phyloP scores from a whole-genome alignment of 2,888 invertebrate genomes.

The Pasiphila rectangulata region DNA sequence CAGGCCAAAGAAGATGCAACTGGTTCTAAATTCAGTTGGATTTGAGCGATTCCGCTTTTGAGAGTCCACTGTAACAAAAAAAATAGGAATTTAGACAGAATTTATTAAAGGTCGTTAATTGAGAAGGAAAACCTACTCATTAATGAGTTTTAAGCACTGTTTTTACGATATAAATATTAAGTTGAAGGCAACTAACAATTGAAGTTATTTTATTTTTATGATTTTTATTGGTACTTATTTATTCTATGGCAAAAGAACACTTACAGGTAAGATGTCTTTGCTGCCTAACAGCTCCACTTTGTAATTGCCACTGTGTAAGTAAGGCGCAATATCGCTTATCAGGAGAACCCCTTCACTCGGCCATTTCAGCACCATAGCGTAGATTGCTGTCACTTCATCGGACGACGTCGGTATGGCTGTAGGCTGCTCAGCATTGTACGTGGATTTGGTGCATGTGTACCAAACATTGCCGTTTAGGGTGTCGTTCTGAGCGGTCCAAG shows the following conservation, averaged over 20 bases:
- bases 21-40: conserved; percentile 61
- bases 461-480: conserved; percentile 85
- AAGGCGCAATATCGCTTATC: conserved; percentile 43
- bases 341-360: conserved; percentile 79
- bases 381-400: conserved; percentile 70
- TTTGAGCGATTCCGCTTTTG: conserved; percentile 45
- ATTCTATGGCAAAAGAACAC: conserved; percentile 29
- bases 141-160: not conserved
- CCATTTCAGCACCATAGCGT: conserved; percentile 86
- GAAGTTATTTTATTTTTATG: no score
- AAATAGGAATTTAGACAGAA: not conserved
- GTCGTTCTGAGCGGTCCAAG: conserved; percentile 92
- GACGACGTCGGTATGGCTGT: conserved; percentile 37
- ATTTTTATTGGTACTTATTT: not conserved
- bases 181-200: no score
- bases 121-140: no score
- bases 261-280: conserved; percentile 48
- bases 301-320: conserved; percentile 47
- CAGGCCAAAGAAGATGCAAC: conserved; percentile 68
- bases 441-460: conserved; percentile 81
- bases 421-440: conserved; percentile 46
- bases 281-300: conserved; percentile 53
- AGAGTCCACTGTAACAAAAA: conserved; percentile 62
- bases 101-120: no score
- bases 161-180: no score